Conservation (phyloP, 2,888 invertebrate species). For the Boloria selene region DNA sequence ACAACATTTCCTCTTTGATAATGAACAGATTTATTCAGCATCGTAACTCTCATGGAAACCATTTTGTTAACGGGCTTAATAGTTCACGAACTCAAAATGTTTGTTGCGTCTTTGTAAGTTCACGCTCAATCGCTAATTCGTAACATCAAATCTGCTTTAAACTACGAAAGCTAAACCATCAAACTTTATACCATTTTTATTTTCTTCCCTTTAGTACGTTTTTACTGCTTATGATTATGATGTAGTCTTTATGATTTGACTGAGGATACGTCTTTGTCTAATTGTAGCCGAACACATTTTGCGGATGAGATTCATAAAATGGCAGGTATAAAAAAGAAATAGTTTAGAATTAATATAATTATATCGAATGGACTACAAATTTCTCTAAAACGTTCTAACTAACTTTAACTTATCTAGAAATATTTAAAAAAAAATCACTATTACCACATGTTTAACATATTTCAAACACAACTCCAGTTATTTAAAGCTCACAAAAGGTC, state of each 20-base stretch:
- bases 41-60: slow-evolving; percentile 21
- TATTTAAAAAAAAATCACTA: too few species aligned
- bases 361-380: too few species aligned
- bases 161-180: slow-evolving; percentile 2
- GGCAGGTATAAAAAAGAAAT: too few species aligned
- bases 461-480: too few species aligned
- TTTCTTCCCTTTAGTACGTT: slow-evolving; percentile 12
- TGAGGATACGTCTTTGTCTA: slow-evolving; percentile 9
- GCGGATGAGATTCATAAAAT: too few species aligned
- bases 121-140: not conserved
- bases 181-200: slow-evolving; percentile 15
- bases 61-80: slow-evolving; percentile 12
- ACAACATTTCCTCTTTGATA: slow-evolving; percentile 4
- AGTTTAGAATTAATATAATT: too few species aligned
- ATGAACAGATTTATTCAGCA: slow-evolving; percentile 16
- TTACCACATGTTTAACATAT: too few species aligned
- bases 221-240: slow-evolving; percentile 16
- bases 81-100: slow-evolving; percentile 1
- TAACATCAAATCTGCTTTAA: slow-evolving; percentile 7
- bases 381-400: too few species aligned
- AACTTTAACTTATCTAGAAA: not conserved
- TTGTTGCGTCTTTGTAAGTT: slow-evolving; percentile 1
- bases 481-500: too few species aligned
- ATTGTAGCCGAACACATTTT: too few species aligned
- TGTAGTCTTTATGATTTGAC: slow-evolving; percentile 15